Evolutionary conservation across 2,797 vertebrate genomes (phyloP), one percentile per base, ranked within the genome.

Genomic region (Chiloscyllium punctatum): DNA sequence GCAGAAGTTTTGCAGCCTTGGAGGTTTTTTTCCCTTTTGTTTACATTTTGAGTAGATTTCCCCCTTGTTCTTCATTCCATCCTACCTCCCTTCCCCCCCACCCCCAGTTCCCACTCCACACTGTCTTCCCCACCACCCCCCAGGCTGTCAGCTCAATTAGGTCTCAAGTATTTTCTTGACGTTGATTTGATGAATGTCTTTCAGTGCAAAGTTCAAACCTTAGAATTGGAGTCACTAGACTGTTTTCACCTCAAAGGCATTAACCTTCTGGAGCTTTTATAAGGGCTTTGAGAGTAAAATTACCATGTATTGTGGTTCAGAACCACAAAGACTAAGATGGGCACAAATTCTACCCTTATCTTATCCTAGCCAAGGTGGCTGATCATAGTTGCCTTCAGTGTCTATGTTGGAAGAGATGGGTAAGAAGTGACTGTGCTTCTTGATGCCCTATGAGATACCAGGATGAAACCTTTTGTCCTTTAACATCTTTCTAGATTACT

Each of bases 121-220:
- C 42, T 48, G 42, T 48, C 42, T 62, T 62, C 57, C 57, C 57
- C 57, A 62, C 57, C 57, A 62, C 11, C 0, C 57, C 90, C 11
- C 62, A 30, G 15, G 4, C 62, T 16, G 30, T 27, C 42, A 37
- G 15, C 94, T 94, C 42, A 25, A 37, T 51, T 51, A 30, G 25
- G 51, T 51, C 18, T 51, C 48, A 9, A 71, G 25, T 4, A 18
- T 94, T 7, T 30, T 33, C 88, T 15, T 57, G 88, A 91, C 62
- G n/a, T 33, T 94, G 92, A 94, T 94, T 69, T 71, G 68, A 94
- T 72, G 8, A 23, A 71, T 71, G 92, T 71, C 68, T 94, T 30
- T 37, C 1, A 72, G 8, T 51, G 66, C 69, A 69, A 72, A 72
- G 42, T 13, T 94, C 90, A 69, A 66, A 25, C 90, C 30, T 69